Evolutionary conservation across 2,113 vertebrate genomes (phyloP).

Genomic region (Lates calcarifer): DNA sequence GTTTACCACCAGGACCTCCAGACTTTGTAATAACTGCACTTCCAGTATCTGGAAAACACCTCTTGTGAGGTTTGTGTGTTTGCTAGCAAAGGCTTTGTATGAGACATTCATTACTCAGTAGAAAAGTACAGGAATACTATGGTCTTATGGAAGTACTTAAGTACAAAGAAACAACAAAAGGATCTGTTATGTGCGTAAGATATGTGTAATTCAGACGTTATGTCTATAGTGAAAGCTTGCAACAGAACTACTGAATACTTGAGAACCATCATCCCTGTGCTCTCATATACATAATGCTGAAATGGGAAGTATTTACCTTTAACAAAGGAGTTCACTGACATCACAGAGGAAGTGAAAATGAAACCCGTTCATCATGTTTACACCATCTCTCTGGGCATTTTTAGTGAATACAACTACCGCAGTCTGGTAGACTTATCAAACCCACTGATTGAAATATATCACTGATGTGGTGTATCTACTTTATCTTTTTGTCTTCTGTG

Average conservation of each 20-base stretch:
- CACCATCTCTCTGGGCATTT: conserved; percentile 15
- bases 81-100: not conserved
- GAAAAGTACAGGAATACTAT: not conserved
- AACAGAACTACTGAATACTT: not conserved
- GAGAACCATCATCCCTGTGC: conserved; percentile 2
- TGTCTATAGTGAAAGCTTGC: not conserved
- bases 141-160: not conserved
- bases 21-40: not conserved
- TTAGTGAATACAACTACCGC: not conserved
- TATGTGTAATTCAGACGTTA: not conserved
- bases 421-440: not conserved
- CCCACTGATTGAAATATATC: not conserved
- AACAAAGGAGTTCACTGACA: conserved; percentile 24
- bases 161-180: not conserved
- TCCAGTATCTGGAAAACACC: not conserved
- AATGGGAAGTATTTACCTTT: conserved; percentile 49
- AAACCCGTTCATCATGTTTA: conserved; percentile 35
- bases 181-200: not conserved
- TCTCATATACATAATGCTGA: conserved; percentile 11
- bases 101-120: not conserved
- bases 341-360: conserved; percentile 67
- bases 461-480: not conserved
- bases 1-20: not conserved
- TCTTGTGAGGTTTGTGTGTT: not conserved
- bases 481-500: not conserved